Base-by-base conservation (phyloP, 2,888 invertebrate species). In the Operophtera brumata region DNA sequence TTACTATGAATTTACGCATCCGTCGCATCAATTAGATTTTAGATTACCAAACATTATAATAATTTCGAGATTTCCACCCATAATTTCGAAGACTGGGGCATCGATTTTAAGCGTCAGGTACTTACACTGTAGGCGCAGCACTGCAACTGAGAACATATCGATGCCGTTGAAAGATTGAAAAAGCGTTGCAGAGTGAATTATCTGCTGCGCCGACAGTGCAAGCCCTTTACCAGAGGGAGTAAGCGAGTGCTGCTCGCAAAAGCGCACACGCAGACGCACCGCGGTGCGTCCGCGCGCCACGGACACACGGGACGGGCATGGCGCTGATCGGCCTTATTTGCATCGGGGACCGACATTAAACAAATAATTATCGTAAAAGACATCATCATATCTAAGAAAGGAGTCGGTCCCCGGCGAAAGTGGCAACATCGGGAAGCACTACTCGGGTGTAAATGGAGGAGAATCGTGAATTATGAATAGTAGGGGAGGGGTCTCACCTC, bases 401-500 rank as follows among this genome's bases (percentile, higher is more conserved):
- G 42, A 52, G 78, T 85, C 86, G 81, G 78, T 82, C 83, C 78
- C 82, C 79, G 76, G 70, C 69, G 71, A 67, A 71, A 65, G 62
- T 71, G 76, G 77, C 79, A 79, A 81, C 75, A 83, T 78, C 71
- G 71, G 77, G 76, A 83, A 85, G 82, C 84, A 64, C 80, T 84
- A 84, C 75, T 77, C 67, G 71, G 75, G 71, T 73, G 64, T 64
- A 44, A 50, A 52, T 73, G 76, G 76, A 52, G 59, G 39, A 61
- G 57, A 48, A 40, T 50, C 32, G 45, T 56, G 56, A 56, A 48
- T 45, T 14, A 25, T 47, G 28, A 47, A 77, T 71, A 52, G 75
- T 75, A 78, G 71, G 77, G 55, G 48, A 37, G 59, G 42, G 54
- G 54, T 60, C 94, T 93, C 93, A 97, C 98, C 97, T 98, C 97